phyloP scores from a whole-genome alignment of 2,888 invertebrate species.

The Graphium colonna region DNA sequence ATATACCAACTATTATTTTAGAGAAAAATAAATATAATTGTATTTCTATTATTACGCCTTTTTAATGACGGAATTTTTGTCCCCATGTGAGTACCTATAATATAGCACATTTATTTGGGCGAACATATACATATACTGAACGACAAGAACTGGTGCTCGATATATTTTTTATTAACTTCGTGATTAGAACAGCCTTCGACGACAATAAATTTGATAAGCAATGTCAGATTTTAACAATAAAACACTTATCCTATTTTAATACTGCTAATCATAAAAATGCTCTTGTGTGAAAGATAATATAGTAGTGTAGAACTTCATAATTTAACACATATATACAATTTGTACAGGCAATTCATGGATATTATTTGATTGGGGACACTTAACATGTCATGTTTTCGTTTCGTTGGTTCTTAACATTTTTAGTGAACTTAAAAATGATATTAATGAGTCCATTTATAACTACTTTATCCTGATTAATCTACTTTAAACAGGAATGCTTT shows the following conservation, averaged over 20 bases:
- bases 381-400: not conserved
- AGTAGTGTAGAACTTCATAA: conserved; percentile 30
- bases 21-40: too few species aligned
- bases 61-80: too few species aligned
- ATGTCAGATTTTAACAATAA: conserved; percentile 14
- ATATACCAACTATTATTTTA: too few species aligned
- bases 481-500: conserved; percentile 15
- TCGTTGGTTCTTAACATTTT: not conserved
- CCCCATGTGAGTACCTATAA: too few species aligned
- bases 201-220: not conserved
- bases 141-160: not conserved
- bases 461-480: not conserved
- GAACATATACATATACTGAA: too few species aligned
- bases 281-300: conserved; percentile 33
- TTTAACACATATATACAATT: conserved; percentile 22
- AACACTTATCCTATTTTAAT: conserved; percentile 28
- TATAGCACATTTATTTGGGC: not conserved
- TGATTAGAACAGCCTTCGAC: conserved; percentile 1
- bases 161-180: not conserved
- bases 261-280: conserved; percentile 32
- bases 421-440: not conserved
- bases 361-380: not conserved
- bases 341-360: conserved; percentile 11
- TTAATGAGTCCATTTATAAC: not conserved
- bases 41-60: too few species aligned